phyloP scores from a whole-genome alignment of 2,113 vertebrate genomes.

The Onychostoma macrolepis region DNA sequence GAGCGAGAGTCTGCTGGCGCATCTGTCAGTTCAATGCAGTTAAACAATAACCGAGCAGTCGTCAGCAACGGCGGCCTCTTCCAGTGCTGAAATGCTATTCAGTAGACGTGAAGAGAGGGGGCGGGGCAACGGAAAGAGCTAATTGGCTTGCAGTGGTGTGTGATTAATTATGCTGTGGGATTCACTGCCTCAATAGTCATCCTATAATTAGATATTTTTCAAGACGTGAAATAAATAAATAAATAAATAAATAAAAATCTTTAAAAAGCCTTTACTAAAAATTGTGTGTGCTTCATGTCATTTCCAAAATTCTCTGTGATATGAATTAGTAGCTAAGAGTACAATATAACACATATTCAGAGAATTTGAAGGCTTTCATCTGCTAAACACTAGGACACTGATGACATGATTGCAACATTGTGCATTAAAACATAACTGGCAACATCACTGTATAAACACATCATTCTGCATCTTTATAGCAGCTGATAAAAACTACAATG shows the following conservation, averaged over 20 bases:
- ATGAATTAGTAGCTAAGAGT: neutral
- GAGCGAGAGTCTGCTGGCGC: slow-evolving; percentile 30
- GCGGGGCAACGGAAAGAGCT: slow-evolving; percentile 5
- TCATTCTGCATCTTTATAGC: neutral
- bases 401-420: neutral
- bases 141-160: slow-evolving; percentile 42
- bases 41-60: slow-evolving; percentile 42
- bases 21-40: slow-evolving; percentile 33
- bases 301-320: neutral
- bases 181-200: slow-evolving; percentile 46
- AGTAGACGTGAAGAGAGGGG: neutral
- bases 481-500: neutral
- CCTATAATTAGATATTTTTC: slow-evolving; percentile 46
- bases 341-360: neutral
- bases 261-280: neutral
- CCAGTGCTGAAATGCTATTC: neutral
- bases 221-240: slow-evolving; percentile 10
- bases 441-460: neutral
- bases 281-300: neutral
- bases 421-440: neutral
- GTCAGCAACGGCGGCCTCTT: neutral
- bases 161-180: slow-evolving; percentile 49
- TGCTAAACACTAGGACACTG: neutral
- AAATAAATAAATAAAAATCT: neutral
- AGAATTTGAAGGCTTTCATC: neutral